Evolutionary conservation across 2,888 invertebrate genomes (phyloP).

Genomic region (Drosophila algonquin): DNA sequence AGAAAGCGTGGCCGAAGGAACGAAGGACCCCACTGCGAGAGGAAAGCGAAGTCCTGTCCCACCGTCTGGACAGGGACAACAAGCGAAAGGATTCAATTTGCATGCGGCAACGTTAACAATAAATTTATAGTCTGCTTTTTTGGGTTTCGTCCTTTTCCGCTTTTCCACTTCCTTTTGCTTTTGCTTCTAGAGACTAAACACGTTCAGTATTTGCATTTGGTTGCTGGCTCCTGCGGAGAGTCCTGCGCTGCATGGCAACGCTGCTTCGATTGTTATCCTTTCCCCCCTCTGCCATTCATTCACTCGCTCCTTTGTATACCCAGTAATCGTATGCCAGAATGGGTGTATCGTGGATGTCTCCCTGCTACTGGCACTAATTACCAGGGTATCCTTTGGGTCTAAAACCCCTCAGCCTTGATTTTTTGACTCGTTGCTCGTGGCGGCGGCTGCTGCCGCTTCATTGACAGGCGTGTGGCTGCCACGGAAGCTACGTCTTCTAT

Average conservation of each 20-base stretch:
- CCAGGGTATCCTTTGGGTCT: slow-evolving; percentile 13
- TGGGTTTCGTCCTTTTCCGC: slow-evolving; percentile 17
- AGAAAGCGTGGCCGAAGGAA: slow-evolving; percentile 36
- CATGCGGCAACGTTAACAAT: slow-evolving; percentile 60
- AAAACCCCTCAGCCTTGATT: background rate
- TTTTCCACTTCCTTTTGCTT: background rate
- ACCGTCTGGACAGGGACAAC: slow-evolving; percentile 34
- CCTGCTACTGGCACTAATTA: background rate
- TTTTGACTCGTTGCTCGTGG: slow-evolving; percentile 14
- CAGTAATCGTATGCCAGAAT: background rate
- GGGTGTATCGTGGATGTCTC: background rate
- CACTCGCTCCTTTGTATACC: background rate
- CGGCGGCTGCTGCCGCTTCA: slow-evolving; percentile 34
- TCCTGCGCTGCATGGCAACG: slow-evolving; percentile 24
- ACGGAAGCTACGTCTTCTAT: slow-evolving; percentile 42
- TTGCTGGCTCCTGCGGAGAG: slow-evolving; percentile 22
- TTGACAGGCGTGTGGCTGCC: slow-evolving; percentile 56
- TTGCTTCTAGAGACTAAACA: slow-evolving; percentile 46
- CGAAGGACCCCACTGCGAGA: slow-evolving; percentile 4
- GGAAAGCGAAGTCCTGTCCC: background rate
- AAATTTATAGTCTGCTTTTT: slow-evolving; percentile 52
- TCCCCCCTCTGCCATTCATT: background rate
- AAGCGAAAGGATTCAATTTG: slow-evolving; percentile 62
- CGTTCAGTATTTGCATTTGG: slow-evolving; percentile 65
- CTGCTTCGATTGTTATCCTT: slow-evolving; percentile 56